Conservation (phyloP, 2,797 vertebrate genomes). For the Syndactyla subalaris region DNA sequence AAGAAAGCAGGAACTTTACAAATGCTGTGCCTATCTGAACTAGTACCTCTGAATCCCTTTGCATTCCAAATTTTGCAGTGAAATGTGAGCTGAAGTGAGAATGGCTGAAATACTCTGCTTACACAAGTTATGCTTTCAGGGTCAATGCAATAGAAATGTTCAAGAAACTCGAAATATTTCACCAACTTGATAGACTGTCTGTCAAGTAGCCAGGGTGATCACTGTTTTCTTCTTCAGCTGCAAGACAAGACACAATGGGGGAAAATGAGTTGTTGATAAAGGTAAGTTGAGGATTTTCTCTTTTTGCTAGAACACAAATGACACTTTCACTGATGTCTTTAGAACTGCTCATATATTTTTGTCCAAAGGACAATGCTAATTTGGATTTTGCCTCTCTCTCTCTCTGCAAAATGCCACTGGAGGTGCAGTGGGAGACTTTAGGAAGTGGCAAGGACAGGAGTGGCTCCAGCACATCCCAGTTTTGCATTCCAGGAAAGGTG, state of each 20-base stretch:
- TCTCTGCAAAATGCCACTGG: not conserved
- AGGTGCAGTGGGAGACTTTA: not conserved
- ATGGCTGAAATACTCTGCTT: not conserved
- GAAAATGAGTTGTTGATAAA: not conserved
- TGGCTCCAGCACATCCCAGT: not conserved
- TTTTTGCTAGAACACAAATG: not conserved
- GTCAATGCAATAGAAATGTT: not conserved
- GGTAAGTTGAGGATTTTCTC: not conserved
- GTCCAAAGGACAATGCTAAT: not conserved
- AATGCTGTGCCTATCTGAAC: not conserved
- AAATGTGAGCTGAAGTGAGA: not conserved
- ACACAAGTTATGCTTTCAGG: not conserved
- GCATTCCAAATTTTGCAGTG: not conserved
- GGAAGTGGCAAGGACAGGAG: not conserved
- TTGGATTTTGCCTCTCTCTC: not conserved
- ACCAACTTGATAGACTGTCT: constrained; percentile 60
- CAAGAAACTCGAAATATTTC: constrained; percentile 41
- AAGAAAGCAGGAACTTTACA: not conserved
- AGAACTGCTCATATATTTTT: not conserved
- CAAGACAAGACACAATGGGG: constrained; percentile 24
- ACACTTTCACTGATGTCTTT: not conserved
- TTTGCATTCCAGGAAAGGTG: not conserved
- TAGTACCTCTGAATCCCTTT: not conserved
- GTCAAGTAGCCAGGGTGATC: constrained; percentile 59
- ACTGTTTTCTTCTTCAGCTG: constrained; percentile 66